Conservation (phyloP, 1,140 invertebrate genomes). For the Kradibia gibbosae region DNA sequence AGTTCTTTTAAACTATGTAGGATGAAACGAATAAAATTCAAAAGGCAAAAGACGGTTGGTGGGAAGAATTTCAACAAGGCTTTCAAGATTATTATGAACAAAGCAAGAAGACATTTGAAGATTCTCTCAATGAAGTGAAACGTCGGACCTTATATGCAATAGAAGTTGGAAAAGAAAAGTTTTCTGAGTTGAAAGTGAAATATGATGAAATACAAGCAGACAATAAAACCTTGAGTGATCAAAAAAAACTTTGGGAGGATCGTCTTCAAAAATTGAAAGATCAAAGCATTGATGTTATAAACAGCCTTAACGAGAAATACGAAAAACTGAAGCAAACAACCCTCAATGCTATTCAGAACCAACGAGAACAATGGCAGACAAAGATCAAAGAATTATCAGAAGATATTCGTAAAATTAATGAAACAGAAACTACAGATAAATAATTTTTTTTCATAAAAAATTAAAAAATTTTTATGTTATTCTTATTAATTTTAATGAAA, state of each 20-base stretch:
- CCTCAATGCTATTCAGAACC: background rate
- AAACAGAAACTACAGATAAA: background rate
- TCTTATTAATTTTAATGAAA: no score
- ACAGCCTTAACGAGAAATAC: background rate
- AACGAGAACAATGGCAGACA: background rate
- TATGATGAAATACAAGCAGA: conserved; percentile 7
- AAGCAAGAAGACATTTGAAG: background rate
- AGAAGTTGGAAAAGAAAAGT: conserved; percentile 20
- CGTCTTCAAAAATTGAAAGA: background rate
- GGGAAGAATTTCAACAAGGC: background rate
- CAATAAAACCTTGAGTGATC: background rate
- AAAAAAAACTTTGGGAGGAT: background rate
- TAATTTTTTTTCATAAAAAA: background rate
- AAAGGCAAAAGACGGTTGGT: background rate
- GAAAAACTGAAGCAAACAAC: conserved; percentile 4
- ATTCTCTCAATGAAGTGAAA: background rate
- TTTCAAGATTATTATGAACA: background rate
- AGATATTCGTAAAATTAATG: background rate
- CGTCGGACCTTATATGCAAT: background rate
- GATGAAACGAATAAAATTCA: background rate
- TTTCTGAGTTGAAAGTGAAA: background rate
- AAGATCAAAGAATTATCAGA: conserved; percentile 7
- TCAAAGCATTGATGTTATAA: background rate
- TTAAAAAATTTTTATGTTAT: no score
- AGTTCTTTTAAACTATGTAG: background rate